These are phyloP conservation scores for Hipparchia sbordonii DNA, from an alignment of 2,888 invertebrate species.

Conservation along the genomic window DNA sequence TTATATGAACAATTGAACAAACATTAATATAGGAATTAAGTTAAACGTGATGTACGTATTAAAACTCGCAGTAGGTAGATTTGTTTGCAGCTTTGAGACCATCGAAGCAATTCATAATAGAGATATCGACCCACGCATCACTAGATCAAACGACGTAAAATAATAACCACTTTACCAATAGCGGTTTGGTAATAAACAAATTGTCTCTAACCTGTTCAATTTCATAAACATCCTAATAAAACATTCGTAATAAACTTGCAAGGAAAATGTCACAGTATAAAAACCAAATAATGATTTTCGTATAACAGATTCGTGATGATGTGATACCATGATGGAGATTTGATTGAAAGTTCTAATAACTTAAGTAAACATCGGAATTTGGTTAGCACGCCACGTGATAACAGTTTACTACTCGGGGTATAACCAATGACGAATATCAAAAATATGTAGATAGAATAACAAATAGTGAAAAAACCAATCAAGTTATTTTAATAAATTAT, in stretches of 20 bases:
- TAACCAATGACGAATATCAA: slow-evolving; percentile 25
- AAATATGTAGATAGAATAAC: slow-evolving; percentile 21
- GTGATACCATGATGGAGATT: slow-evolving; percentile 13
- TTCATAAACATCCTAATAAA: slow-evolving; percentile 28
- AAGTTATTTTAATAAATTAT: slow-evolving; percentile 22
- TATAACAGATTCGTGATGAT: slow-evolving; percentile 27
- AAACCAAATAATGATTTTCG: slow-evolving; percentile 29
- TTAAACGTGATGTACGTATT: slow-evolving; percentile 29
- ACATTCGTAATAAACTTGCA: slow-evolving; percentile 16
- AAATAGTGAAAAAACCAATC: slow-evolving; percentile 23
- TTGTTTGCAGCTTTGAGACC: neutral
- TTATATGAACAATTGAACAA: slow-evolving; percentile 41
- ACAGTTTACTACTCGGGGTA: slow-evolving; percentile 12
- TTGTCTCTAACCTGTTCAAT: slow-evolving; percentile 25
- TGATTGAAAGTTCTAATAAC: slow-evolving; percentile 20
- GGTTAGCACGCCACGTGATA: slow-evolving; percentile 13
- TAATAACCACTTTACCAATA: slow-evolving; percentile 29
- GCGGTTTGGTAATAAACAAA: slow-evolving; percentile 21
- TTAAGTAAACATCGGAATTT: slow-evolving; percentile 16
- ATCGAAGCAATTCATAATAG: slow-evolving; percentile 25
- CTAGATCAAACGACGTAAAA: slow-evolving; percentile 33
- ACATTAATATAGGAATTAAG: slow-evolving; percentile 26
- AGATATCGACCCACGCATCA: slow-evolving; percentile 35
- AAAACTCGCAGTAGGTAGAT: slow-evolving; percentile 23
- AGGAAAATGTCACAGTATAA: slow-evolving; percentile 23